Base-by-base conservation (phyloP, 37 sponge, comb jelly and placozoan genomes). In the Ianthella basta region DNA sequence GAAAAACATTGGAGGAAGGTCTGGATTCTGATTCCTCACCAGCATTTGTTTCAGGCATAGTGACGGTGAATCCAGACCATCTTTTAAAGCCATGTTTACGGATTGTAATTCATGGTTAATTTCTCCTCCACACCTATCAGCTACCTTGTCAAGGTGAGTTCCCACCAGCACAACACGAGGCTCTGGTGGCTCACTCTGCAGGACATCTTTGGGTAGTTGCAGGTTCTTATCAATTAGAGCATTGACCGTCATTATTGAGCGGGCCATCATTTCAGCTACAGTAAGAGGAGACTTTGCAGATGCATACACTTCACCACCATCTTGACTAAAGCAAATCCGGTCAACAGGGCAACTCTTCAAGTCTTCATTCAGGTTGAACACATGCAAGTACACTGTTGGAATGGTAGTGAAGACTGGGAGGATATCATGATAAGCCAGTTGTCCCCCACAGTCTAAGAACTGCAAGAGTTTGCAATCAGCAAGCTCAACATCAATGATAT, bases 361-460 rank as follows among this genome's bases (percentile, higher is more conserved):
- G 10, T 32, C 35, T 4, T 69, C 35, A 69, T 10, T 64, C 13
- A 64, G 12, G 66, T 16, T 64, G 66, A 64, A 64, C 66, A 64
- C 66, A 64, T 64, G 66, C 14, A 64, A 30, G 23, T 64, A 64
- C 12, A 64, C 27, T 21, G 66, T 30, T 10, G 66, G 66, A 8
- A 30, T 64, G 23, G 66, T 64, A 30, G 27, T 64, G 27, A 64
- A 64, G 27, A 64, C 66, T 20, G 66, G 66, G 27, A 64, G 66
- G 23, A 64, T 64, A 16, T 64, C 66, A 16, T 64, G 66, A 64
- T 64, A 64, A 30, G 66, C 23, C 12, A 64, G 23, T 30, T 64
- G 66, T 64, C 66, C 66, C 12, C 66, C 66, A 64, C 29, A 29
- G 27, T 64, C 66, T 30, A 64, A 64, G 66, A 64, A 64, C 27